These are phyloP conservation scores for Hirtodrosophila cameraria DNA, from an alignment of 2,888 invertebrate species.

Conservation along the genomic window DNA sequence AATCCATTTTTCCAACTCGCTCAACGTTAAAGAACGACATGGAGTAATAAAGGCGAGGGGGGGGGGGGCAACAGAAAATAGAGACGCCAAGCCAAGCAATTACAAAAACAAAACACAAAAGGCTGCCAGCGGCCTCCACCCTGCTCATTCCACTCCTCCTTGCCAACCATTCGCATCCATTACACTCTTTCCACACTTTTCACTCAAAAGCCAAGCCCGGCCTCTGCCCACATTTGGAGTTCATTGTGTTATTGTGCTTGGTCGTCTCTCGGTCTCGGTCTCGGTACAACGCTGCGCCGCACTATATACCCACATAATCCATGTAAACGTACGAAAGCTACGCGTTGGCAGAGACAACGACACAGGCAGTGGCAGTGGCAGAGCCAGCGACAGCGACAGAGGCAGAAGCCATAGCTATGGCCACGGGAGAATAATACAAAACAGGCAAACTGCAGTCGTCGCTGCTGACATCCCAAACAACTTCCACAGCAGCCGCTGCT, in stretches of 20 bases:
- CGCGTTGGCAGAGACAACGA: slow-evolving; percentile 18
- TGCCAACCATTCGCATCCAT: too few relatives aligned
- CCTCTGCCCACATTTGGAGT: slow-evolving; percentile 74
- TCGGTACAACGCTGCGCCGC: slow-evolving; percentile 52
- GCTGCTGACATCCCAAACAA: slow-evolving; percentile 37
- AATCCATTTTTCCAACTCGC: slow-evolving; percentile 63
- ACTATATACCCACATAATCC: slow-evolving; percentile 81
- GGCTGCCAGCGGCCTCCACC: slow-evolving; percentile 44
- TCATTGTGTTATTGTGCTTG: slow-evolving; percentile 81
- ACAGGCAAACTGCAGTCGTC: slow-evolving; percentile 43
- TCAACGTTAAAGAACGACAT: slow-evolving; percentile 51
- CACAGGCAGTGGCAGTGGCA: slow-evolving; percentile 15
- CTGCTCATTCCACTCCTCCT: slow-evolving; percentile 15
- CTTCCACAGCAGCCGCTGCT: slow-evolving; percentile 39
- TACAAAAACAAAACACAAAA: slow-evolving; percentile 58
- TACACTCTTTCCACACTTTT: background rate
- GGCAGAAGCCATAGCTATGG: slow-evolving; percentile 65
- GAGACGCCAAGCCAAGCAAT: slow-evolving; percentile 62
- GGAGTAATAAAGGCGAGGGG: slow-evolving; percentile 65
- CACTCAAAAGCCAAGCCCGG: slow-evolving; percentile 45
- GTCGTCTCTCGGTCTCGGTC: slow-evolving; percentile 62
- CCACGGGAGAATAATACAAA: slow-evolving; percentile 62
- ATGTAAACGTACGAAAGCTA: slow-evolving; percentile 64
- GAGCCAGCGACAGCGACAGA: slow-evolving; percentile 20
- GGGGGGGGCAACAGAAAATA: slow-evolving; percentile 42